Evolutionary conservation across 2,797 vertebrate genomes (phyloP).

Genomic region (Chrosomus eos): DNA sequence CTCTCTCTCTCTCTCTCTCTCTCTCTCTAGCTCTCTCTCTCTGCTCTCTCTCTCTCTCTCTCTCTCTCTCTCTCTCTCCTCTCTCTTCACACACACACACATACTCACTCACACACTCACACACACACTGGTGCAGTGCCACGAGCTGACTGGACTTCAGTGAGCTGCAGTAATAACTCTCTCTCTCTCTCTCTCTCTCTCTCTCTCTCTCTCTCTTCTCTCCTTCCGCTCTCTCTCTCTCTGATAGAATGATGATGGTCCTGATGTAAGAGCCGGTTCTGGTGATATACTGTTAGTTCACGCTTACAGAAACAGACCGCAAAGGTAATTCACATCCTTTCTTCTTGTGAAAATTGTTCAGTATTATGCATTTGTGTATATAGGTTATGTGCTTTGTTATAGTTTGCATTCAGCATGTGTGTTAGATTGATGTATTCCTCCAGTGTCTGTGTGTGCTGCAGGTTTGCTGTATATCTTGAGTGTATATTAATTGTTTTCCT

Average conservation of each 20-base stretch:
- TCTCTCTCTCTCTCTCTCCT: too few relatives aligned
- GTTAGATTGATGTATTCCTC: background rate
- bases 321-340: constrained; percentile 83
- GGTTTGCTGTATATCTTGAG: constrained; percentile 12
- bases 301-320: constrained; percentile 93
- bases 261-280: constrained; percentile 95
- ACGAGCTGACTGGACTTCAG: constrained; percentile 32
- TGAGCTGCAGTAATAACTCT: constrained; percentile 47
- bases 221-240: constrained; percentile 33
- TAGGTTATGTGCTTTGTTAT: background rate
- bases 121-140: constrained; percentile 39
- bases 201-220: too few relatives aligned
- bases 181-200: constrained; percentile 36
- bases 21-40: too few relatives aligned
- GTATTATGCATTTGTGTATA: background rate
- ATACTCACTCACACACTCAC: constrained; percentile 24
- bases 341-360: background rate
- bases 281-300: constrained; percentile 95
- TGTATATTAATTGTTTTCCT: background rate
- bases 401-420: constrained; percentile 8
- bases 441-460: constrained; percentile 33
- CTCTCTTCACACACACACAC: too few relatives aligned
- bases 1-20: too few relatives aligned
- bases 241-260: constrained; percentile 92
- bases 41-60: too few relatives aligned